Base-by-base conservation (phyloP, 2,797 vertebrate genomes). In the Chaenodraco wilsoni region DNA sequence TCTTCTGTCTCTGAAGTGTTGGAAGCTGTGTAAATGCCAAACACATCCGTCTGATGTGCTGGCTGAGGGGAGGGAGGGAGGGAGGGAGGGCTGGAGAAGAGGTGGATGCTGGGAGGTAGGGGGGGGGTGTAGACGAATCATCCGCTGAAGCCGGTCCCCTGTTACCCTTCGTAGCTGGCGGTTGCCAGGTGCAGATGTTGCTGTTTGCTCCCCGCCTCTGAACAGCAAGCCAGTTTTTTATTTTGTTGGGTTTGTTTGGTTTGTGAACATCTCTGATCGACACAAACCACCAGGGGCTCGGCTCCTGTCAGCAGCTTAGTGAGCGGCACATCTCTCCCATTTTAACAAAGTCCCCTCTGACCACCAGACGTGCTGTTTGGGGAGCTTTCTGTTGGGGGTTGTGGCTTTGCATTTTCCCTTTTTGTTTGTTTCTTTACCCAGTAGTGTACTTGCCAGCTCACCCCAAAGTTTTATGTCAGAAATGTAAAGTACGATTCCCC, bases 11-110 rank as follows among this genome's bases (percentile, higher is more conserved):
- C 88, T 89, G 85, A 91, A 89, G 90, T 89, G 92, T 92, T 91
- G 92, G 93, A 91, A 91, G 91, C 91, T 91, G 89, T 91, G 91
- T 91, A 93, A 93, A 94, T 92, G 90, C 92, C 89, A 92, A 90
- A 94, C 71, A 69, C 84, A 85, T 91, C 86, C 70, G 76, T 89
- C 84, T 88, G 88, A 89, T 90, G 84, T 90, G 88, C 81, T 63
- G 72, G 83, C 84, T 68, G 78, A 70, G 59, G 67, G 74, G 33
- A 37, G 72, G 27, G 27, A 37, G 72, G 27, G 27, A 78, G 56
- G 27, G 27, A 78, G 56, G 86, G 78, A 67, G 73, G 83, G 62
- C 58, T 63, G 74, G 58, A 76, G 68, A 78, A 78, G 65, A 60
- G 80, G 67, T 65, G 76, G 55, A 52, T 74, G 74, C 62, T 49